Evolutionary conservation across 1,140 invertebrate genomes (phyloP).

Genomic region (Plectrocnemia conspersa): DNA sequence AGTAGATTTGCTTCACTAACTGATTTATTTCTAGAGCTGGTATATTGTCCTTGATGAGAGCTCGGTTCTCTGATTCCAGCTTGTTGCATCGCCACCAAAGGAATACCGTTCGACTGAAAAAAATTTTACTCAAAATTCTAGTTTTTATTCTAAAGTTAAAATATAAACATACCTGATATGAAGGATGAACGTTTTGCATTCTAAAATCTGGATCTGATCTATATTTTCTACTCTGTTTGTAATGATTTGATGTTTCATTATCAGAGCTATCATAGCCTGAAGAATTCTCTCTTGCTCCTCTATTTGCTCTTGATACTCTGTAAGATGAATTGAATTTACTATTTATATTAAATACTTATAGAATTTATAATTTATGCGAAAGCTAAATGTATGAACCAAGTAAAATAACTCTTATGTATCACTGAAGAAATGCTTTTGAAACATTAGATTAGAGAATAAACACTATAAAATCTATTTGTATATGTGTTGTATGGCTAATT

Average conservation of each 20-base stretch:
- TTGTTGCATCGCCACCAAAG: slow-evolving; percentile 56
- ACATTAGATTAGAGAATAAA: not conserved
- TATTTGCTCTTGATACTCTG: slow-evolving; percentile 47
- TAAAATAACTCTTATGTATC: not conserved
- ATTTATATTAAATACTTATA: not conserved
- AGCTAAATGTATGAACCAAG: not conserved
- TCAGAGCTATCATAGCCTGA: slow-evolving; percentile 84
- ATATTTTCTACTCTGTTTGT: slow-evolving; percentile 62
- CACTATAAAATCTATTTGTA: not conserved
- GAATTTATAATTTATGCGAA: not conserved
- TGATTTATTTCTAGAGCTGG: slow-evolving; percentile 55
- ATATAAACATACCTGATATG: slow-evolving; percentile 48
- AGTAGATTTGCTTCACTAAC: slow-evolving; percentile 74
- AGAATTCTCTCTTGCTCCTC: slow-evolving; percentile 54
- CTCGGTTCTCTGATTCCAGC: slow-evolving; percentile 51
- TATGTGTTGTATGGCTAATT: not conserved
- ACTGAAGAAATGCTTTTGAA: not conserved
- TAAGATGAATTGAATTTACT: no score
- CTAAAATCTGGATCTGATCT: slow-evolving; percentile 79
- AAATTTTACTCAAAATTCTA: not conserved
- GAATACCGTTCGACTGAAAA: slow-evolving; percentile 39
- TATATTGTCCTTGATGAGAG: slow-evolving; percentile 51
- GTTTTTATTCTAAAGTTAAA: not conserved
- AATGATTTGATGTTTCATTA: slow-evolving; percentile 60
- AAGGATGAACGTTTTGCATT: slow-evolving; percentile 55